Conservation (phyloP, 1,140 invertebrate genomes). For the Drosophila elegans region DNA sequence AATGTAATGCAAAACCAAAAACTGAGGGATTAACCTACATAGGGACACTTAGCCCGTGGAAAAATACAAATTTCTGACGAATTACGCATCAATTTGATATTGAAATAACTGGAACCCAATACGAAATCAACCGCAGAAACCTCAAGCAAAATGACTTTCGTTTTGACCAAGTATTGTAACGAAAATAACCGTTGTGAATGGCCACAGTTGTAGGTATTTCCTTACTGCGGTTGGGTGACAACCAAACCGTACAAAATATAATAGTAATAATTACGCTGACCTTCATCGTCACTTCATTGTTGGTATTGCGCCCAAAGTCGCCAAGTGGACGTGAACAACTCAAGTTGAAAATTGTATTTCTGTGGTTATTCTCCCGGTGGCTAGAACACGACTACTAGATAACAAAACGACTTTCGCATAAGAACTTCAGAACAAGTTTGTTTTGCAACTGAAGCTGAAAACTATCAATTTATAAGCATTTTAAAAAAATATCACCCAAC, state of each 20-base stretch:
- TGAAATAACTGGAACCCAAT: constrained; percentile 52
- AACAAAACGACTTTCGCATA: neutral
- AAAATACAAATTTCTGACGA: constrained; percentile 38
- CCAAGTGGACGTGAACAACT: constrained; percentile 54
- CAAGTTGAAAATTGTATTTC: constrained; percentile 46
- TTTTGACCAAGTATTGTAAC: constrained; percentile 50
- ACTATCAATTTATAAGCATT: too few species aligned
- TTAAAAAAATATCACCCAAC: constrained; percentile 1
- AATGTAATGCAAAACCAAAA: constrained; percentile 70
- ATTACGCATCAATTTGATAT: constrained; percentile 60
- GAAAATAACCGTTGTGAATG: constrained; percentile 46
- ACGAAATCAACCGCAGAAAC: constrained; percentile 39
- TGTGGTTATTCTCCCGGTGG: constrained; percentile 38
- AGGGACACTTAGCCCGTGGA: constrained; percentile 21
- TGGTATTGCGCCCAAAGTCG: constrained; percentile 29
- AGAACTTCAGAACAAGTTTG: neutral
- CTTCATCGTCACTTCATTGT: constrained; percentile 51
- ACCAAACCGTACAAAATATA: constrained; percentile 37
- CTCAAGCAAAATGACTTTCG: constrained; percentile 58
- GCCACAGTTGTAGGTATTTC: constrained; percentile 44
- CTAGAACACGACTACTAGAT: neutral
- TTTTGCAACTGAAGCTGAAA: too few species aligned
- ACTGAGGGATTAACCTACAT: constrained; percentile 75
- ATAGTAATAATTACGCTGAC: constrained; percentile 56
- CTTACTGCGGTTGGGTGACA: constrained; percentile 49